Evolutionary conservation across 2,888 invertebrate genomes (phyloP).

Genomic region (Caenorhabditis afra): DNA sequence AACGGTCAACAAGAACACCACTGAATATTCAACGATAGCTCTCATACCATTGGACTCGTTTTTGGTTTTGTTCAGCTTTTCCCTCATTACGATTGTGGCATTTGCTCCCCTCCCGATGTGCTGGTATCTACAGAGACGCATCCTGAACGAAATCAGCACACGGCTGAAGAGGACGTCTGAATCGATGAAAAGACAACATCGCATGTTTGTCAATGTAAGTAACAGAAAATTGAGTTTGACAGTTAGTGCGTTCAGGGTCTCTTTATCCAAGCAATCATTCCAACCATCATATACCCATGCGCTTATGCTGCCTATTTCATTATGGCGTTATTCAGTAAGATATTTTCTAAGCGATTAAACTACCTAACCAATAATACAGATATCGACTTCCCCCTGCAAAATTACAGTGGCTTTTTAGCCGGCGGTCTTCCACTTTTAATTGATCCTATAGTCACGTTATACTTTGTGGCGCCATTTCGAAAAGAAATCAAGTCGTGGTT

Average conservation of each 20-base stretch:
- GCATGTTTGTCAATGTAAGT: slow-evolving; percentile 2
- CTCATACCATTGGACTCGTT: background rate
- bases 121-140: background rate
- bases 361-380: background rate
- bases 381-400: background rate
- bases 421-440: slow-evolving; percentile 1
- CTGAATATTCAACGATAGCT: background rate
- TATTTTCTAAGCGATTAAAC: background rate
- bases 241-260: slow-evolving; percentile 5
- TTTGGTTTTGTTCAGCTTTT: background rate
- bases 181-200: background rate
- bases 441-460: background rate
- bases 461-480: slow-evolving; percentile 12
- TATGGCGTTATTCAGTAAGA: background rate
- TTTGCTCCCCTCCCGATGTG: slow-evolving; percentile 6
- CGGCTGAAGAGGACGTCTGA: background rate
- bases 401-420: slow-evolving; percentile 3
- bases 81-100: background rate
- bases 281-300: slow-evolving; percentile 3
- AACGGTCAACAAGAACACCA: background rate
- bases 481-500: slow-evolving; percentile 2
- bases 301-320: background rate
- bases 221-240: too few relatives aligned
- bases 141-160: background rate
- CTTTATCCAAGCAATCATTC: slow-evolving; percentile 6